Percentiles rank a stretch among this genome's conserved stretches.
Conservation (phyloP, 2,797 vertebrate genomes). For the Fistularia commersonii region DNA sequence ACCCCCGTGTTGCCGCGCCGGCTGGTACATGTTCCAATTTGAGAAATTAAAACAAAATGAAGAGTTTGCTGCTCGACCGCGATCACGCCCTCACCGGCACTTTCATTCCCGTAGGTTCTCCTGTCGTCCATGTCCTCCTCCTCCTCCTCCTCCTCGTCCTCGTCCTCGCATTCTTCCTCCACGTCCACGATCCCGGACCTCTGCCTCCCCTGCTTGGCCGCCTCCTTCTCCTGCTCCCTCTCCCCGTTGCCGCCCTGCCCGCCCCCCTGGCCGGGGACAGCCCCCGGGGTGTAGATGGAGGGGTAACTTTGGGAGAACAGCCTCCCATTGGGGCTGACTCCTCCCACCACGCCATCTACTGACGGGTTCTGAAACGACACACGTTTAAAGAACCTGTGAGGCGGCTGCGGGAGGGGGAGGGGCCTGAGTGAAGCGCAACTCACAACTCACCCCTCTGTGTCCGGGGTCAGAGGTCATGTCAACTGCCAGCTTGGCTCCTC, state of each 20-base stretch:
- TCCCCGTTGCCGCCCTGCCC: slow-evolving; percentile 58
- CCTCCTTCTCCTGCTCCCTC: slow-evolving; percentile 62
- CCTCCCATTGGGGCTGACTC: slow-evolving; percentile 63
- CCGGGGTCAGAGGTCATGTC: slow-evolving; percentile 58
- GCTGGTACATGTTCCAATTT: too few species aligned
- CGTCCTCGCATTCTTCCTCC: slow-evolving; percentile 75
- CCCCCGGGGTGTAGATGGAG: slow-evolving; percentile 75
- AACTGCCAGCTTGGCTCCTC: slow-evolving; percentile 48
- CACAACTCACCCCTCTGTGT: slow-evolving; percentile 64
- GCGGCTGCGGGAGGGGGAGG: background rate
- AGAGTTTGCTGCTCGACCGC: too few species aligned
- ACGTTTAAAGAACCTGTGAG: background rate
- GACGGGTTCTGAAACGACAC: slow-evolving; percentile 52
- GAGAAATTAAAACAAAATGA: too few species aligned
- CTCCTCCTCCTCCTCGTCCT: slow-evolving; percentile 59
- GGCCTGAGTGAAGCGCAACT: too few species aligned
- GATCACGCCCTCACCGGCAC: slow-evolving; percentile 56
- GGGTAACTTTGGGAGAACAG: slow-evolving; percentile 83
- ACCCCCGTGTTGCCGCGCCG: too few species aligned
- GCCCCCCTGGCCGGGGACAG: slow-evolving; percentile 29
- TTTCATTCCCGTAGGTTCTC: slow-evolving; percentile 61
- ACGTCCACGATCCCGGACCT: slow-evolving; percentile 59
- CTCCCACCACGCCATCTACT: slow-evolving; percentile 52
- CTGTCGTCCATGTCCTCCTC: slow-evolving; percentile 74
- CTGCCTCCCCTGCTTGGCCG: slow-evolving; percentile 45